Evolutionary conservation across 2,888 invertebrate genomes (phyloP), one percentile per base, ranked within the genome.

Genomic region (Dryobotodes eremita): DNA sequence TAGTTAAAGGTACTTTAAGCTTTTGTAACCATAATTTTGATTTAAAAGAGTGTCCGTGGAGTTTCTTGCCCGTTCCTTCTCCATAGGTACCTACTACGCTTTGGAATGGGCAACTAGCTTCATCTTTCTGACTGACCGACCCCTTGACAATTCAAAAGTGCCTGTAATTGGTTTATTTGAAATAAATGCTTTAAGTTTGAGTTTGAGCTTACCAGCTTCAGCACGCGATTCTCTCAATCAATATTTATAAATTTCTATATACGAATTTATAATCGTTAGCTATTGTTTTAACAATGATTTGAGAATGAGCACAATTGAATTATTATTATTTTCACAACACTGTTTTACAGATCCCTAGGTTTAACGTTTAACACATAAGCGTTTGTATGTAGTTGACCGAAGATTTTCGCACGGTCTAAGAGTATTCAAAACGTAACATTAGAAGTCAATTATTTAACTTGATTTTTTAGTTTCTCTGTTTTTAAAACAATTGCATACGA

Each of bases 271-370:
- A 68, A 81, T 57, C 48, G 3, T 59, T 53, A 46, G 15, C 72
- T 66, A 80, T 62, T 74, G 55, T 81, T 68, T 48, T n/a, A 55
- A n/a, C 42, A 46, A 26, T 8, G 13, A 20, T 48, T 75, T 62
- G 74, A 53, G 81, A 81, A 80, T 31, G 26, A 48, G 66, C 61
- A 68, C 68, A 68, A 68, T n/a, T 50, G 31, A 55, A 50, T 48
- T n/a, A 31, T 42, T 69, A 79, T 26, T 57, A 66, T 78, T 50
- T 65, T 17, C 36, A 23, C 57, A 42, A 48, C 57, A 74, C 74
- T 57, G 17, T 8, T 72, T 31, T 31, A 73, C 1, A 42, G 17
- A 70, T 55, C n/a, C 36, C 8, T 53, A 31, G 7, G 20, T 50
- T 50, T 20, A 53, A 36, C 17, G 50, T 50, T 50, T 48, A 26